These are phyloP conservation scores for Prenolepis imparis DNA, from an alignment of 2,888 invertebrate genomes.

Conservation along the genomic window DNA sequence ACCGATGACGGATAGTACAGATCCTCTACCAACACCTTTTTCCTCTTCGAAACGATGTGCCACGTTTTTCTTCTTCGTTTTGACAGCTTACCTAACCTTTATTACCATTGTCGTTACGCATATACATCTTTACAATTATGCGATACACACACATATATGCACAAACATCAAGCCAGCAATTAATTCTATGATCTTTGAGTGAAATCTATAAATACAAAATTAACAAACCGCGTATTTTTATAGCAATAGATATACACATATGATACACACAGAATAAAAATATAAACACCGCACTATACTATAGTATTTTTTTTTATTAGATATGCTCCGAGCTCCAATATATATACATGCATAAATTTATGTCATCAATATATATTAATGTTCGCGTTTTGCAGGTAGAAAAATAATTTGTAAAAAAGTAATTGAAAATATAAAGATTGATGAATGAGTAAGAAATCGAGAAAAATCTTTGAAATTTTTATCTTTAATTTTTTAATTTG, in stretches of 20 bases:
- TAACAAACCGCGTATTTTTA: neutral
- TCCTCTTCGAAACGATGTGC: constrained; percentile 5
- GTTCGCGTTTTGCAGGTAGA: neutral
- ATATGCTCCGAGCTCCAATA: too few species aligned
- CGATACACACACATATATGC: constrained; percentile 24
- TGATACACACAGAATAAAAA: too few species aligned
- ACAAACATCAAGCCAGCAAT: neutral
- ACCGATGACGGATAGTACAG: neutral
- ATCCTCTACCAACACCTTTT: neutral
- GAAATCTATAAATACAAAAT: neutral
- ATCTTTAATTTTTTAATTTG: neutral
- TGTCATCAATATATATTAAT: neutral
- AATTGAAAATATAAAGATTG: neutral
- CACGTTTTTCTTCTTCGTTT: constrained; percentile 62
- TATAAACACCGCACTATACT: too few species aligned
- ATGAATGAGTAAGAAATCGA: neutral
- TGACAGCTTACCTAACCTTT: constrained; percentile 72
- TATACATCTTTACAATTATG: constrained; percentile 32
- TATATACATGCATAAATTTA: too few species aligned
- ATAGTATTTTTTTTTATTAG: neutral
- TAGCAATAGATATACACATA: neutral
- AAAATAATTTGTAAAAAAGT: neutral
- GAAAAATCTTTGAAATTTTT: neutral
- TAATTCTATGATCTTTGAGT: neutral
- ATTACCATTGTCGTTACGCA: constrained; percentile 61